Conservation (phyloP, 2,888 invertebrate genomes). For the Graphium colonna region DNA sequence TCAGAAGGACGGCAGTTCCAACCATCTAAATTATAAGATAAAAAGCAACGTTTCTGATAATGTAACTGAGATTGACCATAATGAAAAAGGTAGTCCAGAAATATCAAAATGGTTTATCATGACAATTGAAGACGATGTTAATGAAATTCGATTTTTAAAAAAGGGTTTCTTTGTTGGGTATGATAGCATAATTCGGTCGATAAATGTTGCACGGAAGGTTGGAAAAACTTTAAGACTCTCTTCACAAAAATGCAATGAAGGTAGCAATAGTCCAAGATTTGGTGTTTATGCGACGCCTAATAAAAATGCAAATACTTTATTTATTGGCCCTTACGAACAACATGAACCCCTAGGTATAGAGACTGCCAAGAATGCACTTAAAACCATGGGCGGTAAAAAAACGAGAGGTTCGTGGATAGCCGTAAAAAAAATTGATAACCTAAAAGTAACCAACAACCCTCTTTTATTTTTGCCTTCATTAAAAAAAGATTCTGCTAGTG, state of each 20-base stretch:
- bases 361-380: conserved; percentile 46
- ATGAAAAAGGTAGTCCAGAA: conserved; percentile 16
- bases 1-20: neutral
- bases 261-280: conserved; percentile 49
- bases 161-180: conserved; percentile 76
- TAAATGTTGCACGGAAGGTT: conserved; percentile 64
- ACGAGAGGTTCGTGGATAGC: conserved; percentile 67
- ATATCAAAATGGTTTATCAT: conserved; percentile 78
- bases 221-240: conserved; percentile 72
- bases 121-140: conserved; percentile 76
- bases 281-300: conserved; percentile 69
- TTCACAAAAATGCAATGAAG: conserved; percentile 46
- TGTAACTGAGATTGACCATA: neutral
- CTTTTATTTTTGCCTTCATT: conserved; percentile 50
- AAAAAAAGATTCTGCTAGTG: conserved; percentile 23
- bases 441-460: conserved; percentile 62
- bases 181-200: conserved; percentile 70
- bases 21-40: neutral
- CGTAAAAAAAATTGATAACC: conserved; percentile 60
- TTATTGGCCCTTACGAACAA: conserved; percentile 67
- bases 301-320: conserved; percentile 51
- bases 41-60: neutral
- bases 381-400: conserved; percentile 31
- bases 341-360: conserved; percentile 62
- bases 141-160: conserved; percentile 69